Conservation (phyloP, 2,888 invertebrate genomes). For the Maniola hyperantus region DNA sequence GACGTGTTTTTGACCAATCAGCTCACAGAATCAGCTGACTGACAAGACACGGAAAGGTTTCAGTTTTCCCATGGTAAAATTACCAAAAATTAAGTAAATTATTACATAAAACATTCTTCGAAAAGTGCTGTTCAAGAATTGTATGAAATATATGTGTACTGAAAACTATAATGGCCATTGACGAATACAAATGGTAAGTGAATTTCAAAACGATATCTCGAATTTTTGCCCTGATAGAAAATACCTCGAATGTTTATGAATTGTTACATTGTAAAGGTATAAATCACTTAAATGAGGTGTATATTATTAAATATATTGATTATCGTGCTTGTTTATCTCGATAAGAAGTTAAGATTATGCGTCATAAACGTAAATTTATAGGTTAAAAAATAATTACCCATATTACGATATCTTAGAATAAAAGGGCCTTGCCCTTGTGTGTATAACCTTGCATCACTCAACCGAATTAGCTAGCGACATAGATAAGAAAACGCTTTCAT, state of each 20-base stretch:
- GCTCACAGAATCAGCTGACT: slow-evolving; percentile 77
- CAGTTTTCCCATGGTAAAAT: slow-evolving; percentile 70
- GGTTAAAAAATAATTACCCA: slow-evolving; percentile 1
- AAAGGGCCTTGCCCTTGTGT: slow-evolving; percentile 14
- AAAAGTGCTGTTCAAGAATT: slow-evolving; percentile 16
- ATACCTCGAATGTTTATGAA: slow-evolving; percentile 24
- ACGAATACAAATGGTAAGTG: slow-evolving; percentile 38
- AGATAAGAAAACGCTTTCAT: background rate
- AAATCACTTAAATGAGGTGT: background rate
- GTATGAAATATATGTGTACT: slow-evolving; percentile 16
- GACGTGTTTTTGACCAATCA: no score
- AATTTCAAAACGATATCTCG: background rate
- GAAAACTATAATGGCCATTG: slow-evolving; percentile 36
- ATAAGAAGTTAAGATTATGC: background rate
- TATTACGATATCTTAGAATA: background rate
- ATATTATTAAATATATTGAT: background rate
- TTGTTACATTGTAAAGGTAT: slow-evolving; percentile 4
- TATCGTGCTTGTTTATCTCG: background rate
- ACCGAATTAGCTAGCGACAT: background rate
- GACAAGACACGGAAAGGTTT: slow-evolving; percentile 63
- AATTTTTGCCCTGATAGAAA: slow-evolving; percentile 21
- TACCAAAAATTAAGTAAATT: slow-evolving; percentile 63
- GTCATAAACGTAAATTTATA: background rate
- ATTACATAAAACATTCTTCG: slow-evolving; percentile 71
- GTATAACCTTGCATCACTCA: background rate